phyloP scores from a whole-genome alignment of 2,113 vertebrate species.

The Anas platyrhynchos region DNA sequence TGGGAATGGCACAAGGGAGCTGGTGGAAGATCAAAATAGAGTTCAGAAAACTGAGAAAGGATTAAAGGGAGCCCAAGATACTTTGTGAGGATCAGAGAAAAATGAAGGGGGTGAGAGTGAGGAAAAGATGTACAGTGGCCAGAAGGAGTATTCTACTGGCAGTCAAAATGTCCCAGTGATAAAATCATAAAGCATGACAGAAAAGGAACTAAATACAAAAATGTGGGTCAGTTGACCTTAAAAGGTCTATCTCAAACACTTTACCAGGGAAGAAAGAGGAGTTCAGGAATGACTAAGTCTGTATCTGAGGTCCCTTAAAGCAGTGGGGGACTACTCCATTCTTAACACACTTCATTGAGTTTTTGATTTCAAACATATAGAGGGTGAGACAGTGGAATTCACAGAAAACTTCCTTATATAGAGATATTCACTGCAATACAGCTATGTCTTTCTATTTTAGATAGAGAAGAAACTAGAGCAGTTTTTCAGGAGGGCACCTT shows the following conservation, averaged over 20 bases:
- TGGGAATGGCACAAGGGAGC: background rate
- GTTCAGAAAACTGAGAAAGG: slow-evolving; percentile 28
- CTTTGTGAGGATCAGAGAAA: slow-evolving; percentile 25
- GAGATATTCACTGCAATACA: slow-evolving; percentile 3
- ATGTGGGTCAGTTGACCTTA: background rate
- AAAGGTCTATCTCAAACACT: slow-evolving; percentile 9
- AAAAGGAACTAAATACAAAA: slow-evolving; percentile 22
- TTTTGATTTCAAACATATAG: slow-evolving; percentile 16
- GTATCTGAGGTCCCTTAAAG: slow-evolving; percentile 5
- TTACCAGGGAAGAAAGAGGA: background rate
- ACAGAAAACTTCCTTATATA: slow-evolving; percentile 8
- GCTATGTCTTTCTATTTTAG: slow-evolving; percentile 12
- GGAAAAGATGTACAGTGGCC: background rate
- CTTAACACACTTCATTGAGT: slow-evolving; percentile 27
- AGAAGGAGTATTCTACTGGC: background rate
- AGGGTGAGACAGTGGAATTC: slow-evolving; percentile 20
- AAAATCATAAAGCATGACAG: background rate
- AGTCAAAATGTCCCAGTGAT: background rate
- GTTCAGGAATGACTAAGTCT: slow-evolving; percentile 9
- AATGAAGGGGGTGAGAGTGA: background rate
- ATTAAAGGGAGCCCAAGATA: slow-evolving; percentile 48
- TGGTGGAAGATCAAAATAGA: slow-evolving; percentile 45
- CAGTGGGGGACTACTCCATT: background rate
- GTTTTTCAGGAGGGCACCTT: slow-evolving; percentile 7
- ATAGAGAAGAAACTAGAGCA: slow-evolving; percentile 10